Conservation (phyloP, 2,797 vertebrate species). For the Chanos chanos region DNA sequence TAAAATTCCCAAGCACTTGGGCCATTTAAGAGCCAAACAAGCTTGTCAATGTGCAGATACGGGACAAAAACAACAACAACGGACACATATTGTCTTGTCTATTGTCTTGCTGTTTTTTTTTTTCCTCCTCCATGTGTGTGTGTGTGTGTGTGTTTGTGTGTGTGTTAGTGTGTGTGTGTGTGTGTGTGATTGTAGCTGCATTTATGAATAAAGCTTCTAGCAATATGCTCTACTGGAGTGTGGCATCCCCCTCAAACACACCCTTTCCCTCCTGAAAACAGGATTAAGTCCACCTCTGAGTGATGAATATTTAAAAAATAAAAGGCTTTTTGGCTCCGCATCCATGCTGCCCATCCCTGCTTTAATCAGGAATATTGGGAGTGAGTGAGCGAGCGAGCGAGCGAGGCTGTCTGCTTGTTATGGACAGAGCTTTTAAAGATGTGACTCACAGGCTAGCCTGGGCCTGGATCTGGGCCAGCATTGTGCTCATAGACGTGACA, state of each 20-base stretch:
- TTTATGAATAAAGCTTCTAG: constrained; percentile 5
- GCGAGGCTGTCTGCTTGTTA: constrained; percentile 56
- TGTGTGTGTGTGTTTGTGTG: no score
- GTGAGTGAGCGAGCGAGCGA: no score
- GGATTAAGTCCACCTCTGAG: constrained; percentile 52
- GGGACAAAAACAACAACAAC: neutral
- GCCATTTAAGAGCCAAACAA: neutral
- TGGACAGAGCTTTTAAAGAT: constrained; percentile 61
- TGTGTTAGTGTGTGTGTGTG: neutral
- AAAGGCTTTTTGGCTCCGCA: constrained; percentile 66
- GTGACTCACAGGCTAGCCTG: constrained; percentile 62
- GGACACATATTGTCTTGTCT: neutral
- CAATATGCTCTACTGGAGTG: neutral
- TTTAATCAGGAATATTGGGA: constrained; percentile 73
- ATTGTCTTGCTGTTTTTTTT: no score
- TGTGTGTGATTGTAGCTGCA: neutral
- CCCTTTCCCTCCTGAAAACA: constrained; percentile 37
- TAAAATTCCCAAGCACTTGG: constrained; percentile 11
- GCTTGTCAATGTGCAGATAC: neutral
- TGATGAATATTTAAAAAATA: constrained; percentile 58
- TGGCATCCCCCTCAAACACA: constrained; percentile 11
- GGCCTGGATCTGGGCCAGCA: constrained; percentile 58
- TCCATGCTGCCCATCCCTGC: constrained; percentile 52
- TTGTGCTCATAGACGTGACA: constrained; percentile 40
- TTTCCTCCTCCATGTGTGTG: no score